Evolutionary conservation across 2,113 vertebrate genomes (phyloP).

Genomic region (Trogon melanurus): DNA sequence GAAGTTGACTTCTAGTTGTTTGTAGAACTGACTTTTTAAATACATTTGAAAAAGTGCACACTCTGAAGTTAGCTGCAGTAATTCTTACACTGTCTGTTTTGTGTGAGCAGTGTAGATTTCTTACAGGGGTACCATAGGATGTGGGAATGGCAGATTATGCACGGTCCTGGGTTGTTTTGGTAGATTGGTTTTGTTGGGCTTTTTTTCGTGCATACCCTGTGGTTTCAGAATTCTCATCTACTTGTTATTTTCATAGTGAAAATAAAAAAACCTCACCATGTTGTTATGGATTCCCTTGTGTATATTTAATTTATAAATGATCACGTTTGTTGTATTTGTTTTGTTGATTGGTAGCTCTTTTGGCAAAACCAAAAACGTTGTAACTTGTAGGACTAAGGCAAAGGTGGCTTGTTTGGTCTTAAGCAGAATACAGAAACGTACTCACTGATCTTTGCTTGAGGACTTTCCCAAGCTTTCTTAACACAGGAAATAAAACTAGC

Average conservation of each 20-base stretch:
- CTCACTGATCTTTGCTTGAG: neutral
- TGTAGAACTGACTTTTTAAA: neutral
- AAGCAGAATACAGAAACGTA: neutral
- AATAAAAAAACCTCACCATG: neutral
- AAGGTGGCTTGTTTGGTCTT: rapidly evolving
- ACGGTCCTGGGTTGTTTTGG: neutral
- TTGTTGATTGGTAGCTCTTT: neutral
- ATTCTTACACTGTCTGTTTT: neutral
- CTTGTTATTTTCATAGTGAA: neutral
- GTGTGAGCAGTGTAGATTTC: neutral
- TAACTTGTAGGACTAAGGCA: neutral
- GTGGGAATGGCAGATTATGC: neutral
- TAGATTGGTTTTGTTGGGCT: neutral
- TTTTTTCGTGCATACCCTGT: neutral
- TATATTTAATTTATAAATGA: neutral
- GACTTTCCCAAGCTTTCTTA: neutral
- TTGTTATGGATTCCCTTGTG: neutral
- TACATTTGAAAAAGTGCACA: neutral
- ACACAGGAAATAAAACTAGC: neutral
- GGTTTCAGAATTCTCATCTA: neutral
- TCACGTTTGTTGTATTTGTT: neutral
- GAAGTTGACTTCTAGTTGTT: neutral
- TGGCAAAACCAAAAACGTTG: neutral
- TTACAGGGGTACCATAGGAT: neutral
- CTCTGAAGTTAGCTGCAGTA: neutral